Evolutionary conservation across 2,797 vertebrate genomes (phyloP).

Genomic region (Phoeniculus purpureus): DNA sequence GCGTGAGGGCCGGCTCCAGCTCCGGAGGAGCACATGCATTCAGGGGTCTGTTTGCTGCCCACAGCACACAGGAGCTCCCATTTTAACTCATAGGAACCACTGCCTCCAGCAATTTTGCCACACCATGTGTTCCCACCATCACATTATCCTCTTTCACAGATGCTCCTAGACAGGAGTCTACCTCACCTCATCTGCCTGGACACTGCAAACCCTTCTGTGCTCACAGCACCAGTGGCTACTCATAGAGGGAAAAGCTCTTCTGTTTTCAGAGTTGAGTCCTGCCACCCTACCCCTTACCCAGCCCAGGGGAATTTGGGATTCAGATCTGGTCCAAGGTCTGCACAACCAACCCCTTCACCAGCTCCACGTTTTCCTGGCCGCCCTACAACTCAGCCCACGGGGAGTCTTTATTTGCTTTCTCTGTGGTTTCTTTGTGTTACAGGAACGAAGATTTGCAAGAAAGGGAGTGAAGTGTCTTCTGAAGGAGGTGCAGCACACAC

Average conservation of each 20-base stretch:
- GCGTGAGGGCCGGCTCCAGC: background rate
- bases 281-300: background rate
- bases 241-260: background rate
- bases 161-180: fast-evolving
- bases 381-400: background rate
- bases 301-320: background rate
- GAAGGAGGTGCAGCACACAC: background rate
- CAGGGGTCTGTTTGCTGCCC: background rate
- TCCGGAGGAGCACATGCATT: background rate
- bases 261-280: background rate
- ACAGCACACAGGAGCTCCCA: fast-evolving
- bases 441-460: background rate
- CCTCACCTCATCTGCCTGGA: background rate
- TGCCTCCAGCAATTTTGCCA: background rate
- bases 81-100: background rate
- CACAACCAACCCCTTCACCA: background rate
- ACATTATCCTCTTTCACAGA: background rate
- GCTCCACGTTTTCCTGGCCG: background rate
- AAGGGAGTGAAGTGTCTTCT: background rate
- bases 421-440: background rate
- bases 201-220: background rate
- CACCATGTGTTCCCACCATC: background rate
- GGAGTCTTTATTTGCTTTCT: background rate
- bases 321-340: background rate
- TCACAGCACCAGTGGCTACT: background rate